Base-by-base conservation (phyloP, 2,113 vertebrate species). In the Anoplopoma fimbria region DNA sequence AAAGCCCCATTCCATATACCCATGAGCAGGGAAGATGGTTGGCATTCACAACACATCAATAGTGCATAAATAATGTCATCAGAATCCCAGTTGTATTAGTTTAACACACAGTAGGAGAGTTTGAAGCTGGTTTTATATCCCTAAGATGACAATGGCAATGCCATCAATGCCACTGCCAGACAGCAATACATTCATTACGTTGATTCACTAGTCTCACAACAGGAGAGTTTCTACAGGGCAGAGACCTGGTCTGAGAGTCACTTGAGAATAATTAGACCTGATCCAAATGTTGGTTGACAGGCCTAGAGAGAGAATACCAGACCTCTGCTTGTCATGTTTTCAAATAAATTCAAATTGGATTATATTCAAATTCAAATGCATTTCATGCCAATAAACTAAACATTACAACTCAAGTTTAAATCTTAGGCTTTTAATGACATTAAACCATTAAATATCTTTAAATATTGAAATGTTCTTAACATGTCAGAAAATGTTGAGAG, bases 401-500 rank as follows among this genome's bases (percentile, higher is more conserved):
- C 49, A 42, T 53, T 31, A 40, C 36, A 36, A 1, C 12, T 40
- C 1, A 17, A 36, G 36, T 67, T 65, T 4, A 21, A 45, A 70
- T 49, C 1, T 55, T 21, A 15, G 1, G 2, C 36, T 47, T 64
- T 62, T 21, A 15, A 75, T 53, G 6, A 63, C 25, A 36, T 19
- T 2, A 73, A 71, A 71, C 45, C 25, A 42, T 71, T 25, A 12
- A 51, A 64, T n/a, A 23, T 38, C 13, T 6, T 63, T 33, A 27
- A 76, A 49, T 53, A 45, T 40, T 58, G 15, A 58, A 74, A 73
- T 69, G 13, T 69, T 61, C 17, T 51, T 12, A 42, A 25, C 23
- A n/a, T 47, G 58, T 47, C 19, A 73, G 55, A n/a, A 51, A 19
- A n/a, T 34, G 21, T 77, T 33, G 42, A 51, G 19, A 49, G 75